Evolutionary conservation across 2,797 vertebrate species (phyloP), one percentile per base, ranked within the genome.

Genomic region (Coregonus sp.): DNA sequence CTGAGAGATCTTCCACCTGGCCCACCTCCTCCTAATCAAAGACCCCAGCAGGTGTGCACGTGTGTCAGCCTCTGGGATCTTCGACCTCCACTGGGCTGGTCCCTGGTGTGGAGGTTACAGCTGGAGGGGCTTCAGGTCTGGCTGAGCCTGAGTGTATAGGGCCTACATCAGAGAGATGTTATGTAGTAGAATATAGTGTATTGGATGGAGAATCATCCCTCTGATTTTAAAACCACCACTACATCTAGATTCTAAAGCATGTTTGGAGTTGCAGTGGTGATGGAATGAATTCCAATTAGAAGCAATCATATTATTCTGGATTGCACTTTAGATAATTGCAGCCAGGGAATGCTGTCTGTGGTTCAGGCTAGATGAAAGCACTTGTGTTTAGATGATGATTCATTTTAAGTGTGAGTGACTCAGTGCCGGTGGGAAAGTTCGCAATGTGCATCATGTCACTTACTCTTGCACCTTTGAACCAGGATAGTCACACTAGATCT

Each of bases 181-280:
- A 74, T 47, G 52, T 52, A 80, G 52, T 56, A 81, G 70, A 75
- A 76, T 80, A 82, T 4, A n/a, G 15, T 59, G 76, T 79, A 74
- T 72, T 61, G 72, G 69, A 82, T 33, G 29, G 29, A 83, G 9
- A 47, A 47, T 47, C 40, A 47, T 47, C 40, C 40, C 40, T 47
- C 40, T 47, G 9, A 47, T 33, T 33, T 33, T 33, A 2, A 47
- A 47, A 47, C 0, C 40, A 47, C 40, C 40, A 47, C 40, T 12
- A 47, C 40, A 11, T 47, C 40, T 47, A 12, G 2, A 73, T 82
- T 75, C 87, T 87, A 87, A 85, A 85, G 79, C 80, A 70, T 0
- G 75, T 83, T 87, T 83, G 80, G 75, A 87, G 86, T 80, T 78
- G 73, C 11, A 12, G 81, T 78, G 73, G 84, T 87, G 77, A 61